Base-by-base conservation (phyloP, 2,888 invertebrate species). In the Melikaiella ostensackeni region DNA sequence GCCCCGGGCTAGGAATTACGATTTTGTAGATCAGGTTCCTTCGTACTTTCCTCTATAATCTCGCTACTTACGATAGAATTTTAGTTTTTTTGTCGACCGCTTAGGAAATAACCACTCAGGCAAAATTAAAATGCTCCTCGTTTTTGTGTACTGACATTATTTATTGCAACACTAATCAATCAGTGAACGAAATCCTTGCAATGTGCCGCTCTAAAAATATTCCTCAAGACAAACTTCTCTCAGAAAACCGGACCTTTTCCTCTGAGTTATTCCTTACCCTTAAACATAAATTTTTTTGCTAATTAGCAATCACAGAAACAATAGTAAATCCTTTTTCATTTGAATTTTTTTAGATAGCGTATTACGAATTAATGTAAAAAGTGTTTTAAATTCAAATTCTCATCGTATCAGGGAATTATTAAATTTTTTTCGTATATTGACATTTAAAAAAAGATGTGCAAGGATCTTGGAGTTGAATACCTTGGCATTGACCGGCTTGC, bases 401-500 rank as follows among this genome's bases (percentile, higher is more conserved):
- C 24, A 13, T 24, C 21, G 21, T 1, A 57, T 57, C 13, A 6
- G 19, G 5, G 21, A 50, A 30, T 13, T 11, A 5, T 7, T 13
- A 27, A 27, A 8, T 55, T 27, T 24, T 55, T n/a, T 21, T 24
- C 1, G 4, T 6, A 13, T 9, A 1, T 57, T 74, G n/a, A 1
- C 5, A n/a, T 33, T 74, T 33, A 6, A 27, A 57, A n/a, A 9
- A 24, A 35, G 74, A 66, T 66, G 66, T n/a, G 46, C 42, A 27
- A 46, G 24, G 66, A 42, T 66, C 27, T 66, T 21, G 27, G 84
- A 83, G 83, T 82, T 84, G 86, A 89, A 87, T 85, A 88, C 91
- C 91, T 91, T 91, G 91, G 89, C 91, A 91, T 90, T 91, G 91
- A 91, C 91, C 91, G 90, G 91, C 86, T 89, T 88, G 89, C 86